phyloP scores from a whole-genome alignment of 2,113 vertebrate genomes.

The Sialia sialis region DNA sequence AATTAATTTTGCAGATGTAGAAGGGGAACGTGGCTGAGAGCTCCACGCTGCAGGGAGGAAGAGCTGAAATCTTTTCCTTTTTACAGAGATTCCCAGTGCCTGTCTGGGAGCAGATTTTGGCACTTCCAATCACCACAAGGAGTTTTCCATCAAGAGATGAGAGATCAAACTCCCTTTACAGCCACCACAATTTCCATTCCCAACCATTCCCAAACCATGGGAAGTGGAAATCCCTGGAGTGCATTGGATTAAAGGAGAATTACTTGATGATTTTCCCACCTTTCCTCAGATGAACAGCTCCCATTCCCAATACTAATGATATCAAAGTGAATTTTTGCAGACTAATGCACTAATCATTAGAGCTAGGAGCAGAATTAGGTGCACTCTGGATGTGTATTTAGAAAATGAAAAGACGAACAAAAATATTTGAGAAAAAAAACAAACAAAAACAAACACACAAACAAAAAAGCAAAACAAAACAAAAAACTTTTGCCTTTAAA shows the following conservation, averaged over 20 bases:
- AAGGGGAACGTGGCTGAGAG: neutral
- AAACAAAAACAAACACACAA: no score
- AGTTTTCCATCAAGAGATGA: neutral
- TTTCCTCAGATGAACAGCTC: neutral
- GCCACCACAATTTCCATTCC: neutral
- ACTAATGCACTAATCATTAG: neutral
- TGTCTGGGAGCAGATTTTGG: neutral
- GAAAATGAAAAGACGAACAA: no score
- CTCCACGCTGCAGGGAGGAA: neutral
- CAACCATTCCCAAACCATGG: neutral
- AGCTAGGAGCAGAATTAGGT: neutral
- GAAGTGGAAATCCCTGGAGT: neutral
- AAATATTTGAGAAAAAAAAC: no score
- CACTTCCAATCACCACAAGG: neutral
- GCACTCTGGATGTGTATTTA: neutral
- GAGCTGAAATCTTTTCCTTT: neutral
- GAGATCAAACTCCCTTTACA: neutral
- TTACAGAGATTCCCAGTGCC: neutral
- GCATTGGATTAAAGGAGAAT: neutral
- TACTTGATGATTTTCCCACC: neutral
- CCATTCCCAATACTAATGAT: neutral
- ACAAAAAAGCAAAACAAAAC: no score
- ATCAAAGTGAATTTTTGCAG: neutral
- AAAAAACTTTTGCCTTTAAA: no score
- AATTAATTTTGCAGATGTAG: neutral